Evolutionary conservation across 2,797 vertebrate genomes (phyloP).

Genomic region (Taeniopygia guttata): DNA sequence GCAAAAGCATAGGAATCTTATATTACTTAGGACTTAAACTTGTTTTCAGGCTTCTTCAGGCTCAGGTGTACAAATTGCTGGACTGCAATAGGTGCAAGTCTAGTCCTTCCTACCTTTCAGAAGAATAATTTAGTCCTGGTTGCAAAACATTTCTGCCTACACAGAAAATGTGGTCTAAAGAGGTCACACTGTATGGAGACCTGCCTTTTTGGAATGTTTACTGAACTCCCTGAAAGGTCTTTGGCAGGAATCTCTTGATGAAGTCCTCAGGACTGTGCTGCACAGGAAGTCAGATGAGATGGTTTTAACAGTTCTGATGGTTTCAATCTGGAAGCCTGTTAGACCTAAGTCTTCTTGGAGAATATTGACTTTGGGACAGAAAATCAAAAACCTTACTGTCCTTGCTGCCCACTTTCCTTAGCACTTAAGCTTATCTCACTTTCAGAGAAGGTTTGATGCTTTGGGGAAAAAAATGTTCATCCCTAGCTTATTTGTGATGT

Average conservation of each 20-base stretch:
- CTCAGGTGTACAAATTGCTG: background rate
- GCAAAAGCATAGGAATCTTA: background rate
- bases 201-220: background rate
- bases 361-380: background rate
- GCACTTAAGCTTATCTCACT: background rate
- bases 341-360: background rate
- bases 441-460: background rate
- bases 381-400: background rate
- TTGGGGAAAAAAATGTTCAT: background rate
- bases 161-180: background rate
- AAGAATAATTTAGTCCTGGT: background rate
- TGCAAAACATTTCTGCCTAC: background rate
- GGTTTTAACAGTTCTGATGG: background rate
- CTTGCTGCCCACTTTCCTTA: background rate
- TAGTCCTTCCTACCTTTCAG: background rate
- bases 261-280: background rate
- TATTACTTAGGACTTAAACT: background rate
- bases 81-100: background rate
- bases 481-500: background rate
- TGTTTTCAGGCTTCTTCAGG: accelerated
- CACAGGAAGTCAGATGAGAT: background rate
- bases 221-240: background rate
- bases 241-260: background rate
- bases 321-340: background rate
- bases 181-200: accelerated